Evolutionary conservation across 2,888 invertebrate species (phyloP), one percentile per base, ranked within the genome.

Genomic region (Ferrisia virgata): DNA sequence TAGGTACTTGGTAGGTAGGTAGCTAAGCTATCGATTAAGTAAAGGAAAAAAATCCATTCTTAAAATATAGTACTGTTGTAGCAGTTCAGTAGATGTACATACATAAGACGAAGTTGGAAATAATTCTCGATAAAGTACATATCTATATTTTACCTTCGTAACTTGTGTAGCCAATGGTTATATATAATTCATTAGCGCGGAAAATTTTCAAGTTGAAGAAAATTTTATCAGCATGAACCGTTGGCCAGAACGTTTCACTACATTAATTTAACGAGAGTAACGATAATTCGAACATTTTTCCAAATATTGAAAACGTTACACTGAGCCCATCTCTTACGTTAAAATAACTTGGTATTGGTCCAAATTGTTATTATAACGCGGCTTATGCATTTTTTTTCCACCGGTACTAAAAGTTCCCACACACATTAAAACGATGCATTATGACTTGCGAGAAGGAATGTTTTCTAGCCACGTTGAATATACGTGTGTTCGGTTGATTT

Each of bases 331-430:
- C 18, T 15, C 33, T 72, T 33, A 33, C 33, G 72, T 72, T 72
- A 72, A 72, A 72, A 72, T 72, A 72, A 72, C 72, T 72, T 72
- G 72, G 72, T 33, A n/a, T n/a, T 15, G n/a, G 33, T 31, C 72
- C 72, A 72, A 72, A 72, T 25, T 72, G 72, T n/a, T 72, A 72
- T 72, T 72, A 72, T 72, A 31, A 72, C 72, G 72, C 25, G 72
- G 33, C 2, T 28, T 33, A 72, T 72, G 72, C 72, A 72, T 9
- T 72, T 72, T 64, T 72, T 25, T 58, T 58, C 58, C 9, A 28
- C 13, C 11, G 1, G 25, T 58, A 11, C 53, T 58, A 25, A 22
- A 25, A 58, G 58, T 58, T 58, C 58, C 58, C 58, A 58, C 25
- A 58, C 25, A 28, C 25, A 22, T 58, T 25, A 58, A 58, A 58